A percentile compares a stretch with the other conserved stretches of the same genome.
These are phyloP conservation scores for Sussaba pulchella DNA, from an alignment of 2,888 invertebrate genomes.

Conservation along the genomic window DNA sequence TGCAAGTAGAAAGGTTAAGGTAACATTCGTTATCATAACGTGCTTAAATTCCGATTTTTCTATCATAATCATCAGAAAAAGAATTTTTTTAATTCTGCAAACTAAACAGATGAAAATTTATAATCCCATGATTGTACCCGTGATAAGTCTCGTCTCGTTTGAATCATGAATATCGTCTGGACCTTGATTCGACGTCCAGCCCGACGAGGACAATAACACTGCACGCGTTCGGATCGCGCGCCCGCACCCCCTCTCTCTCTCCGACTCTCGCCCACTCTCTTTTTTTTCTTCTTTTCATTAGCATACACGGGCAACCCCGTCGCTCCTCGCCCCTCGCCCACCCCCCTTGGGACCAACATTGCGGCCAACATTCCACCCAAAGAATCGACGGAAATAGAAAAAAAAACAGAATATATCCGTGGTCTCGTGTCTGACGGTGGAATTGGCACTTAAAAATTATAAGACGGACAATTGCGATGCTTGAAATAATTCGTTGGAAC, in stretches of 20 bases:
- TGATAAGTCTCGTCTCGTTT: background rate
- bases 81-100: too few species aligned
- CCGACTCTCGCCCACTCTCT: background rate
- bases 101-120: background rate
- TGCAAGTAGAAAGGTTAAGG: too few species aligned
- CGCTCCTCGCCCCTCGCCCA: background rate
- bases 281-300: background rate
- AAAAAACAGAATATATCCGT: background rate
- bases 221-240: too few species aligned
- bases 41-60: too few species aligned
- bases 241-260: background rate
- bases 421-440: slow-evolving; percentile 15
- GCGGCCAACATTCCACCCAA: slow-evolving; percentile 8
- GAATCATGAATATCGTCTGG: slow-evolving; percentile 23
- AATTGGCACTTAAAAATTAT: slow-evolving; percentile 29
- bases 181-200: slow-evolving; percentile 11
- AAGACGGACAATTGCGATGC: slow-evolving; percentile 28
- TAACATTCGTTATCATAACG: too few species aligned
- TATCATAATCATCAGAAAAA: too few species aligned
- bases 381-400: background rate
- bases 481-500: slow-evolving; percentile 18
- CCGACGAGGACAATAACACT: slow-evolving; percentile 14
- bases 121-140: background rate
- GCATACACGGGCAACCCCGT: background rate
- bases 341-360: background rate